Percentiles rank a stretch among this genome's conserved stretches.
Evolutionary conservation across 2,888 invertebrate species (phyloP).

Genomic region (Cheilosia vernalis): DNA sequence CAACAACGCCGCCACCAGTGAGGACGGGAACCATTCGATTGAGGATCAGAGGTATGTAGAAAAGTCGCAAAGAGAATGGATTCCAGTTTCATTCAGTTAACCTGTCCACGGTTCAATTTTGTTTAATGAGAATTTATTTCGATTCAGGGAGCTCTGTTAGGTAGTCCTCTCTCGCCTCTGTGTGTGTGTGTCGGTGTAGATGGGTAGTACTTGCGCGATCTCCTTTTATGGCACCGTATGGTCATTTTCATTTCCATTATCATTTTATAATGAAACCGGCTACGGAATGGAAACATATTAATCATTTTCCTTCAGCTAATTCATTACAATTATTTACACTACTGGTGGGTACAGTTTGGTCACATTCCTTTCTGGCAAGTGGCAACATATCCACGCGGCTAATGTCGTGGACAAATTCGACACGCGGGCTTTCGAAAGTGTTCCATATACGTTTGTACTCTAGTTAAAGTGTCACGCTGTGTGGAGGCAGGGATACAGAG

Average conservation of each 20-base stretch:
- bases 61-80: constrained; percentile 69
- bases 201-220: constrained; percentile 35
- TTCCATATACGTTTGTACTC: not conserved
- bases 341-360: constrained; percentile 35
- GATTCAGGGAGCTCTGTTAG: constrained; percentile 59
- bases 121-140: constrained; percentile 75
- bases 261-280: constrained; percentile 61
- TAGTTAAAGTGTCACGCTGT: not conserved
- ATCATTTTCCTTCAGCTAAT: constrained; percentile 64
- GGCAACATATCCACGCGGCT: constrained; percentile 22
- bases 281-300: constrained; percentile 51
- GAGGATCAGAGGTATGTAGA: constrained; percentile 59
- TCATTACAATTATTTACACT: constrained; percentile 70
- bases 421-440: constrained; percentile 30
- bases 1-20: not conserved
- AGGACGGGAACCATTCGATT: constrained; percentile 49
- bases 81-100: constrained; percentile 73
- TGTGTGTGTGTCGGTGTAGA: constrained; percentile 34
- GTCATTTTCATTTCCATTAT: constrained; percentile 67
- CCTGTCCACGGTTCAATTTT: constrained; percentile 75
- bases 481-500: no score
- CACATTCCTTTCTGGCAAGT: constrained; percentile 51
- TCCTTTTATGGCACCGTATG: constrained; percentile 72
- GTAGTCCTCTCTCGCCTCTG: constrained; percentile 39
- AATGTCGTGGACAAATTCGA: constrained; percentile 33